Evolutionary conservation across 2,113 vertebrate genomes (phyloP).

Genomic region (Osmerus eperlanus): DNA sequence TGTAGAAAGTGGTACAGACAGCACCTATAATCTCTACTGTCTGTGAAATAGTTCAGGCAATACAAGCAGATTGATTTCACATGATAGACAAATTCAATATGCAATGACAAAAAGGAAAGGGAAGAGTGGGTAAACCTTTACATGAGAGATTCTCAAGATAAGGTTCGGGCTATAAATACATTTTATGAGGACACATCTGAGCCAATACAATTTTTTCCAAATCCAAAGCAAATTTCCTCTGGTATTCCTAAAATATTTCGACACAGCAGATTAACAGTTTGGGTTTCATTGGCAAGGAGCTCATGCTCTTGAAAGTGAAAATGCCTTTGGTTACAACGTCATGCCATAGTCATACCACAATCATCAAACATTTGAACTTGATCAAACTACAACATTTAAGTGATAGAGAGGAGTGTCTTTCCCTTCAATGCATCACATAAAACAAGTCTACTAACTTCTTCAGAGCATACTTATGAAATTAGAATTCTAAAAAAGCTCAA

Average conservation of each 20-base stretch:
- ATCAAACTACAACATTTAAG: constrained; percentile 45
- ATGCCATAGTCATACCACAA: constrained; percentile 53
- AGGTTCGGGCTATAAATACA: constrained; percentile 69
- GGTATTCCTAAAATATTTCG: constrained; percentile 64
- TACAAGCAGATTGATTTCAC: constrained; percentile 46
- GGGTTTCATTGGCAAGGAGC: constrained; percentile 54
- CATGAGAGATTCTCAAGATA: constrained; percentile 50
- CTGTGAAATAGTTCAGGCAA: constrained; percentile 22
- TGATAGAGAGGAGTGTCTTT: background rate
- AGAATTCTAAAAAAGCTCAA: no score
- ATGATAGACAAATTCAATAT: constrained; percentile 43
- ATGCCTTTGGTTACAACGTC: constrained; percentile 57
- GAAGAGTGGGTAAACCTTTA: constrained; percentile 35
- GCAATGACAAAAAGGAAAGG: constrained; percentile 3
- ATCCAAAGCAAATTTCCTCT: constrained; percentile 57
- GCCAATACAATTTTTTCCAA: constrained; percentile 57
- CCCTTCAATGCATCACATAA: background rate
- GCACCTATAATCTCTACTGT: constrained; percentile 20
- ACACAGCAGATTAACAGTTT: constrained; percentile 57
- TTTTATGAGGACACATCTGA: constrained; percentile 58
- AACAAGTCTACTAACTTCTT: no score
- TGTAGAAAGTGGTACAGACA: constrained; percentile 1
- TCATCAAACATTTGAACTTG: constrained; percentile 35
- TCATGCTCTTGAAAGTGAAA: constrained; percentile 32
- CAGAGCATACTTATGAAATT: no score